Evolutionary conservation across 2,888 invertebrate genomes (phyloP).

Genomic region (Plebejus argus): DNA sequence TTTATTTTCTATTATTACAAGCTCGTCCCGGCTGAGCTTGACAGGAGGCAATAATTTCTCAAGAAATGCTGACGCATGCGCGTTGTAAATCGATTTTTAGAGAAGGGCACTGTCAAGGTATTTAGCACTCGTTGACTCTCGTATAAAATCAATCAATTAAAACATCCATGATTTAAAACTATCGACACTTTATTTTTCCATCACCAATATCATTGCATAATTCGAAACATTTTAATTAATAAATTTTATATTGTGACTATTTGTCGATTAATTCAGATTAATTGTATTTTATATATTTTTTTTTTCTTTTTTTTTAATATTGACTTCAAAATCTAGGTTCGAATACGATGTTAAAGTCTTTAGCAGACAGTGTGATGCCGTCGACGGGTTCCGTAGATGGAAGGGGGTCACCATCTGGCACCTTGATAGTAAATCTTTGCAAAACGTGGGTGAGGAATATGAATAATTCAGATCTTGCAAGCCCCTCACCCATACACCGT

Average conservation of each 20-base stretch:
- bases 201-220: background rate
- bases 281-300: background rate
- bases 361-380: constrained; percentile 80
- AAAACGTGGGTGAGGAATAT: constrained; percentile 86
- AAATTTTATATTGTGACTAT: background rate
- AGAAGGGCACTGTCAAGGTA: constrained; percentile 45
- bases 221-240: background rate
- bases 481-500: constrained; percentile 89
- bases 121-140: background rate
- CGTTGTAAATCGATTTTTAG: constrained; percentile 68
- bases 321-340: constrained; percentile 51
- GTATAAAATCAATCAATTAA: background rate
- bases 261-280: background rate
- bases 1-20: constrained; percentile 38
- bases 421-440: constrained; percentile 82
- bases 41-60: constrained; percentile 49
- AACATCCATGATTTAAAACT: background rate
- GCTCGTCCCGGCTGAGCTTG: constrained; percentile 52
- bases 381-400: constrained; percentile 75
- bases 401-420: constrained; percentile 58
- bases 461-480: constrained; percentile 87
- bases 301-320: background rate
- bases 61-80: constrained; percentile 60
- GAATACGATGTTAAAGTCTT: constrained; percentile 73
- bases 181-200: background rate